These are phyloP conservation scores for Bubo scandiacus DNA, from an alignment of 2,113 vertebrate species.

Conservation along the genomic window DNA sequence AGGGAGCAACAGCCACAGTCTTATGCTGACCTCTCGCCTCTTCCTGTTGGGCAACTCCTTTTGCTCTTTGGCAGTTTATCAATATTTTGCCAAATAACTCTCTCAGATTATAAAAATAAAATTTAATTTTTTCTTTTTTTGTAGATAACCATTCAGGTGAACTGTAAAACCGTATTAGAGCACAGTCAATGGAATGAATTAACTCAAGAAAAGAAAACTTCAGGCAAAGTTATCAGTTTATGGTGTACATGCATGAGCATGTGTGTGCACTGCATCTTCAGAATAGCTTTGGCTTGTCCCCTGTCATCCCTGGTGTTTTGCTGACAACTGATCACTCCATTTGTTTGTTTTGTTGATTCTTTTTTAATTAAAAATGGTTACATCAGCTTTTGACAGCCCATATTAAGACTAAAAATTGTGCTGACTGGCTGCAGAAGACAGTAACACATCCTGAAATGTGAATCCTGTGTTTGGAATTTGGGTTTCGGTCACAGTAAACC, in stretches of 20 bases:
- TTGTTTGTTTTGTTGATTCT: neutral
- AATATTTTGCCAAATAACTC: neutral
- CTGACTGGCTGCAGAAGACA: neutral
- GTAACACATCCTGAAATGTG: neutral
- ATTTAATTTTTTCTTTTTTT: neutral
- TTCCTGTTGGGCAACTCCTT: neutral
- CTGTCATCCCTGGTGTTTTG: neutral
- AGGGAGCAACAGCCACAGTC: neutral
- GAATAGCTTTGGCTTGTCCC: neutral
- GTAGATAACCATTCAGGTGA: neutral
- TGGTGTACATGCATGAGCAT: fast-evolving
- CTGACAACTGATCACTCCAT: neutral
- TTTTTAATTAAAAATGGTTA: neutral
- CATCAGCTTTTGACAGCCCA: neutral
- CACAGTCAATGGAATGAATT: neutral
- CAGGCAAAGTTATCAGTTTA: neutral
- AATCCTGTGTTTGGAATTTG: neutral
- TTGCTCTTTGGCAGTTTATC: neutral
- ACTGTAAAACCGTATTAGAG: neutral
- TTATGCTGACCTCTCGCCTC: neutral
- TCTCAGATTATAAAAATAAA: neutral
- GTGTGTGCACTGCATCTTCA: neutral
- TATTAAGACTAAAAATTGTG: neutral
- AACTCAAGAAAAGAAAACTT: neutral
- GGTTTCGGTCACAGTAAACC: neutral